Conservation (phyloP, 2,797 vertebrate species). For the Enteromius treurensis region DNA sequence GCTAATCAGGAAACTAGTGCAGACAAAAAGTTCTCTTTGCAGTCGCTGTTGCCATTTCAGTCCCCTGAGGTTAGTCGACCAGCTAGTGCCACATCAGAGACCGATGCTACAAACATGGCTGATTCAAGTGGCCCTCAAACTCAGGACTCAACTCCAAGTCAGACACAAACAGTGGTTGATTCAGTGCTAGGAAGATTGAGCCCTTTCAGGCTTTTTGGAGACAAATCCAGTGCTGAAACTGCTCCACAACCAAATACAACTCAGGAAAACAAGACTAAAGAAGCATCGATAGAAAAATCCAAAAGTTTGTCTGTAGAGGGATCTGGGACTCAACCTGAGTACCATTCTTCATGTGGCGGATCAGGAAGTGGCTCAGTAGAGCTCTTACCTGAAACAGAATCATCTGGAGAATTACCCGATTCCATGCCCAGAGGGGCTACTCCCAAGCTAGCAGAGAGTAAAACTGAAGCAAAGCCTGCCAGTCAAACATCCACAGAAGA, state of each 20-base stretch:
- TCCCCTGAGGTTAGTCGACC: conserved; percentile 63
- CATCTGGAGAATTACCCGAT: conserved; percentile 78
- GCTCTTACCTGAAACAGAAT: conserved; percentile 79
- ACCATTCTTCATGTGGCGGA: conserved; percentile 67
- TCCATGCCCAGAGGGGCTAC: conserved; percentile 68
- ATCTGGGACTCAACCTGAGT: conserved; percentile 62
- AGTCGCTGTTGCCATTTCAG: conserved; percentile 76
- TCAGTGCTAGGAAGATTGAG: conserved; percentile 86
- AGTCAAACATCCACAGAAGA: conserved; percentile 65
- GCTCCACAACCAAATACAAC: conserved; percentile 69
- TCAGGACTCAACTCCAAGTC: conserved; percentile 65
- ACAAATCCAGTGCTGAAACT: conserved; percentile 69
- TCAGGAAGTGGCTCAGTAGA: conserved; percentile 76
- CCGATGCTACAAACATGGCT: conserved; percentile 58
- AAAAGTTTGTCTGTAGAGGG: conserved; percentile 54
- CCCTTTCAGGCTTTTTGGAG: conserved; percentile 87
- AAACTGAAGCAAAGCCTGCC: conserved; percentile 58
- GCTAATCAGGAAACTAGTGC: conserved; percentile 71
- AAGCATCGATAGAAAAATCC: conserved; percentile 55
- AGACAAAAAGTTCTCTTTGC: conserved; percentile 78
- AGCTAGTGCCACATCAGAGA: conserved; percentile 54
- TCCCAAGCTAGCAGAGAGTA: conserved; percentile 61
- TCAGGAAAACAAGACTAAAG: conserved; percentile 62
- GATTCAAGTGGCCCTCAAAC: conserved; percentile 40
- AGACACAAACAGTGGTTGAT: conserved; percentile 80